Evolutionary conservation across 2,888 invertebrate species (phyloP).

Genomic region (Thereva unica): DNA sequence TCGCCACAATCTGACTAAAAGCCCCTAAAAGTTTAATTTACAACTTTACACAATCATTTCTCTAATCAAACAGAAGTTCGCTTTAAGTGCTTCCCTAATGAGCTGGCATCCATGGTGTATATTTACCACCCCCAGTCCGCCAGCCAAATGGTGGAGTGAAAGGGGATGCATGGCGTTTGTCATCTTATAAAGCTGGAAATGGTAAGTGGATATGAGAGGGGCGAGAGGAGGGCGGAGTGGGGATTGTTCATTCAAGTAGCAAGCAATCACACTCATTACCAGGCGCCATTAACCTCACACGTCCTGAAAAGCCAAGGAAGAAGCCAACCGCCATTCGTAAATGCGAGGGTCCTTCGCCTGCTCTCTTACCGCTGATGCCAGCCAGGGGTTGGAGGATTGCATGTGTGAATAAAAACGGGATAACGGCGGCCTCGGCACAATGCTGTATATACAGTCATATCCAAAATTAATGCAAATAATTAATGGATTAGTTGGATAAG

Average conservation of each 20-base stretch:
- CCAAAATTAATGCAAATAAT: constrained; percentile 33
- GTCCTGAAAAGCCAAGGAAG: constrained; percentile 2
- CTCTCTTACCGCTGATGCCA: background rate
- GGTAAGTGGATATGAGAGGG: background rate
- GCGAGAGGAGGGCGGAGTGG: background rate
- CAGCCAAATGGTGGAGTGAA: background rate
- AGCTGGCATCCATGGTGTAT: constrained; percentile 22
- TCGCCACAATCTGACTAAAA: constrained; percentile 28
- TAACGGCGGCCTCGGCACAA: background rate
- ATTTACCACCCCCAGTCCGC: background rate
- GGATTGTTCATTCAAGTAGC: background rate
- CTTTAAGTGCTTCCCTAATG: constrained; percentile 33
- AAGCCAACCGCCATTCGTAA: constrained; percentile 3
- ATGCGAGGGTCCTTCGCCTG: background rate
- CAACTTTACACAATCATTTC: constrained; percentile 34
- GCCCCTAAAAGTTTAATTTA: constrained; percentile 33
- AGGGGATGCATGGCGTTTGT: constrained; percentile 5
- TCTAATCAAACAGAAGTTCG: constrained; percentile 31
- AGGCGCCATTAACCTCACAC: constrained; percentile 29
- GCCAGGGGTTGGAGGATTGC: background rate
- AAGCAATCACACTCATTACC: constrained; percentile 23
- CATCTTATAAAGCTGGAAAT: constrained; percentile 15
- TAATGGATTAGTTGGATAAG: constrained; percentile 32
- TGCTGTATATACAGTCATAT: constrained; percentile 8
- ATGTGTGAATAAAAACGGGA: background rate